Percentiles rank a stretch among this genome's conserved stretches.
These are phyloP conservation scores for Reticulitermes lucifugus DNA, from an alignment of 2,888 invertebrate species.

Conservation along the genomic window DNA sequence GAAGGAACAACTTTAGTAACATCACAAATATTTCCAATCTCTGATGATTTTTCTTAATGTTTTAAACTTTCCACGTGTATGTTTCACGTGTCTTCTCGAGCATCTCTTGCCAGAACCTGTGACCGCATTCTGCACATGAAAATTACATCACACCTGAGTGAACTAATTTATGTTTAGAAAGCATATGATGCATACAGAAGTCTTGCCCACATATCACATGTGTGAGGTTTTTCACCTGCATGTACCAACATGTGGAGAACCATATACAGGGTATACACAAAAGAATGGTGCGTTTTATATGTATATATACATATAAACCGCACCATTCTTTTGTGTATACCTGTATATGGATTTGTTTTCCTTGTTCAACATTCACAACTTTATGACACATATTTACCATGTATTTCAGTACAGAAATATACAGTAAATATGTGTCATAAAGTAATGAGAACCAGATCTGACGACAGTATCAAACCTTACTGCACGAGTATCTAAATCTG, in stretches of 20 bases:
- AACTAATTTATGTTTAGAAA: slow-evolving; percentile 63
- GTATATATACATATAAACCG: too few relatives aligned
- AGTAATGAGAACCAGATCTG: slow-evolving; percentile 62
- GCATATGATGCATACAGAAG: slow-evolving; percentile 45
- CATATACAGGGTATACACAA: too few relatives aligned
- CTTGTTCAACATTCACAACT: too few relatives aligned
- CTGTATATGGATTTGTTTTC: too few relatives aligned
- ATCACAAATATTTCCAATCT: too few relatives aligned
- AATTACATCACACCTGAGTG: slow-evolving; percentile 64
- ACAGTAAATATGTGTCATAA: too few relatives aligned
- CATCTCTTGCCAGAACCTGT: slow-evolving; percentile 67
- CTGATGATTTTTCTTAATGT: too few relatives aligned
- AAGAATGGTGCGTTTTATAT: too few relatives aligned
- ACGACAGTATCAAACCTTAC: slow-evolving; percentile 68
- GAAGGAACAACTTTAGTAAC: too few relatives aligned
- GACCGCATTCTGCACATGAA: slow-evolving; percentile 43
- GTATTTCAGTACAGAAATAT: too few relatives aligned
- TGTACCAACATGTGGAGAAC: slow-evolving; percentile 68
- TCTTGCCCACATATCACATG: slow-evolving; percentile 65
- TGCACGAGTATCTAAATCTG: slow-evolving; percentile 70
- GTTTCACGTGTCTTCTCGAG: slow-evolving; percentile 64
- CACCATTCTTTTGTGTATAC: too few relatives aligned
- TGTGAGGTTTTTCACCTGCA: slow-evolving; percentile 68
- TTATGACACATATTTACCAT: too few relatives aligned
- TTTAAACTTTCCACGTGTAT: not conserved